phyloP scores from a whole-genome alignment of 1,140 invertebrate species.

The Lepidurus apus region DNA sequence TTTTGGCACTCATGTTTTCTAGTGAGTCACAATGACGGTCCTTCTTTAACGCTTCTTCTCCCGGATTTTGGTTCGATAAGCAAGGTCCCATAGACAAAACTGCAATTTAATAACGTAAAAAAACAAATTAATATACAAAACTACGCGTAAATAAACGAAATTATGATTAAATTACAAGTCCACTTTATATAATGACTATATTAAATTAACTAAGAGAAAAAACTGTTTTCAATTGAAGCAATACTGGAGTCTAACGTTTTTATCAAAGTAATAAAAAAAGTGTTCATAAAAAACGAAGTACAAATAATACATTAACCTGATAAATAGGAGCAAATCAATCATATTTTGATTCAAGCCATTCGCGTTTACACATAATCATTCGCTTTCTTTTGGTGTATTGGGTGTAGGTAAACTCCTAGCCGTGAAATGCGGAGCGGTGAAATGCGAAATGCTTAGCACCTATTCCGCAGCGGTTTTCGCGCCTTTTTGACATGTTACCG shows the following conservation, averaged over 20 bases:
- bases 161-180: no score
- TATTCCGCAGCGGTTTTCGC: no score
- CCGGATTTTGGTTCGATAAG: background rate
- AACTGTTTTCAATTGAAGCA: background rate
- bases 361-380: background rate
- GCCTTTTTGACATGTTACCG: no score
- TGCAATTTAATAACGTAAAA: background rate
- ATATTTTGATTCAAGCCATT: constrained; percentile 11
- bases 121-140: background rate
- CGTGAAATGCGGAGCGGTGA: no score
- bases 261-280: background rate
- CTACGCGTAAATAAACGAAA: no score
- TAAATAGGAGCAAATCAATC: background rate
- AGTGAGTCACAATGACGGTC: background rate
- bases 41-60: background rate
- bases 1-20: constrained; percentile 16
- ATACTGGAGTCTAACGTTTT: background rate
- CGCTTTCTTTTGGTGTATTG: no score
- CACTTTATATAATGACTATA: no score
- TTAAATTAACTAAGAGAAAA: no score
- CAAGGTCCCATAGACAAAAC: background rate
- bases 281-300: background rate
- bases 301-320: background rate
- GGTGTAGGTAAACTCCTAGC: no score
- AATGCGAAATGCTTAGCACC: no score